Evolutionary conservation across 2,113 vertebrate genomes (phyloP), one percentile per base, ranked within the genome.

Genomic region (Pelecanus crispus): DNA sequence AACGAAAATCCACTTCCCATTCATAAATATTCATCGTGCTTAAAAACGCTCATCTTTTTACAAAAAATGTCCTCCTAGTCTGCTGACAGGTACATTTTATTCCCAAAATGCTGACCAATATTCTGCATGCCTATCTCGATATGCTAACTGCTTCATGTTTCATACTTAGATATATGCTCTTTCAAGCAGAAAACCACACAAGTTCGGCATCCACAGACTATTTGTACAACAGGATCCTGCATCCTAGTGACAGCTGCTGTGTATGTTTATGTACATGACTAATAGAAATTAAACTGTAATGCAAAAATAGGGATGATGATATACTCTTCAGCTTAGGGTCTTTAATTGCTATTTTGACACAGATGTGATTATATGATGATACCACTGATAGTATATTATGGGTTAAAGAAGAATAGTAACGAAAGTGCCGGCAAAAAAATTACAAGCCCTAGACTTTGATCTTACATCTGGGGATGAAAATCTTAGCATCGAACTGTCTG

Each of bases 251-350:
- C 17, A 71, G 70, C 56, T 63, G 34, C 62, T 66, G 28, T 9
- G 34, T 42, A 19, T 0, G 0, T 11, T 20, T 36, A 63, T n/a
- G n/a, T 3, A 45, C 17, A 7, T 4, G 20, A 58, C 42, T 55
- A 31, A 68, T 4, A 66, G 8, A 55, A 49, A 6, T 32, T 62
- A 79, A 61, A 63, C 29, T 63, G 52, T 4, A 32, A 85, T 49
- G 68, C 47, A 87, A 29, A 74, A 71, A 29, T 3, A n/a, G 9
- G 4, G 9, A 70, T 4, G 24, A 83, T 28, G n/a, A 38, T 16
- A 25, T 3, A 25, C 9, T 45, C 44, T 29, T 61, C n/a, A 91
- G 10, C 11, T 74, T 17, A 9, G 28, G 22, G 25, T 44, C 44
- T 56, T 61, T 42, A 58, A n/a, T 11, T 62, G 81, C 32, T 79